Conservation (phyloP, 2,113 vertebrate genomes). For the Perognathus longimembris region DNA sequence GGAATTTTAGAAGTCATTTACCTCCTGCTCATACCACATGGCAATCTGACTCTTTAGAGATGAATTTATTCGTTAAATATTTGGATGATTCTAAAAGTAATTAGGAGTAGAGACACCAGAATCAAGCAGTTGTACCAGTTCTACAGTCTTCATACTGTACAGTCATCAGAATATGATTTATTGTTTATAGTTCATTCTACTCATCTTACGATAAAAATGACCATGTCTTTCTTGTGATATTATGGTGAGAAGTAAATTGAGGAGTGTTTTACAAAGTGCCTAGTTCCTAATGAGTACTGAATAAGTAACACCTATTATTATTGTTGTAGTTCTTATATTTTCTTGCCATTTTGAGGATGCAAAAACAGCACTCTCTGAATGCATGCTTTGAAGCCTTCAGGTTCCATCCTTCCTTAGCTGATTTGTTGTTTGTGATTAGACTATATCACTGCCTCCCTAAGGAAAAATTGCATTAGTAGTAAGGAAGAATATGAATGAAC, state of each 20-base stretch:
- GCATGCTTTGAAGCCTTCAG: not conserved
- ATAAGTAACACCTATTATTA: constrained; percentile 35
- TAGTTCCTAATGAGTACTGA: not conserved
- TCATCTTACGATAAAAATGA: constrained; percentile 36
- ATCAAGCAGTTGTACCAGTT: not conserved
- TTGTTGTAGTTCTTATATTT: not conserved
- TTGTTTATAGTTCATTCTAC: constrained; percentile 34
- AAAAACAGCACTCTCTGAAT: not conserved
- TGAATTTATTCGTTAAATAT: constrained; percentile 51
- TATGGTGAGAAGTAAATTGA: constrained; percentile 40
- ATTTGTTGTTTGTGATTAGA: not conserved
- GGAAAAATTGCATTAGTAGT: not conserved
- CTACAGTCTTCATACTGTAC: not conserved
- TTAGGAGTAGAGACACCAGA: not conserved
- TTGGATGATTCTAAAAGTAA: constrained; percentile 27
- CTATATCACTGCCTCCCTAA: not conserved
- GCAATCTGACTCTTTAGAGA: constrained; percentile 5
- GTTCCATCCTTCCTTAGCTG: not conserved
- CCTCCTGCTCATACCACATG: not conserved
- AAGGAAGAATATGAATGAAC: not conserved
- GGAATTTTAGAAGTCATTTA: constrained; percentile 25
- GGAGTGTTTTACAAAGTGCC: not conserved
- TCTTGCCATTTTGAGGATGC: not conserved
- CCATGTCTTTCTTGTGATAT: not conserved
- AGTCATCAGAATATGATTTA: constrained; percentile 32